Conservation (phyloP, 2,888 invertebrate species). For the Esperia sulphurella region DNA sequence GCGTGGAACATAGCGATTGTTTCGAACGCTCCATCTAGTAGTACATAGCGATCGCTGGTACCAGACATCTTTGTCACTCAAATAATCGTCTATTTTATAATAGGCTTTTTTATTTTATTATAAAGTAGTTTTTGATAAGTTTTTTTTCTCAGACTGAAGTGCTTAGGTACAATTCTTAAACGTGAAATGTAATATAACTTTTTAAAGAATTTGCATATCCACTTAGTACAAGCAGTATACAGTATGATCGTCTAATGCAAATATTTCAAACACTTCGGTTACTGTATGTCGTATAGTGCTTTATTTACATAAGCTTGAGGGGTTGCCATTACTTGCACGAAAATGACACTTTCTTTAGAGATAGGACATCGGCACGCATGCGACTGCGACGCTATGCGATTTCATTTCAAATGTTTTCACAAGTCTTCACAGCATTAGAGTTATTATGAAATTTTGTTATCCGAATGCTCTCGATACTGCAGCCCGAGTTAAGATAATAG, state of each 20-base stretch:
- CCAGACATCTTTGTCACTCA: no score
- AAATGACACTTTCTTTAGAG: slow-evolving; percentile 9
- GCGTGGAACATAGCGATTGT: no score
- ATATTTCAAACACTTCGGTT: slow-evolving; percentile 11
- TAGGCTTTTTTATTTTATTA: no score
- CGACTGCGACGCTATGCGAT: not conserved
- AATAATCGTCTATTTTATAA: no score
- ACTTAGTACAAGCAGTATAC: not conserved
- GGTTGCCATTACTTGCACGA: slow-evolving; percentile 10
- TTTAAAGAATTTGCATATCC: not conserved
- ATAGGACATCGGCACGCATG: not conserved
- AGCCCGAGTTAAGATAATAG: no score
- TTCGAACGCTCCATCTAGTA: no score
- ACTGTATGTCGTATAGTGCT: slow-evolving; percentile 6
- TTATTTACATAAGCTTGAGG: slow-evolving; percentile 12
- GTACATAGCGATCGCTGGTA: no score
- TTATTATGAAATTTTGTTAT: no score
- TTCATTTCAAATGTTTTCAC: not conserved
- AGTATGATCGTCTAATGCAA: slow-evolving; percentile 4
- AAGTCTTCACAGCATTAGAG: no score
- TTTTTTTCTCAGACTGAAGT: no score
- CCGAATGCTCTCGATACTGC: no score
- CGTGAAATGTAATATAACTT: not conserved
- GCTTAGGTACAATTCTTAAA: not conserved
- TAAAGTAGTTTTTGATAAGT: no score